Base-by-base conservation (phyloP, 2,888 invertebrate genomes). In the Lutraria lutraria region DNA sequence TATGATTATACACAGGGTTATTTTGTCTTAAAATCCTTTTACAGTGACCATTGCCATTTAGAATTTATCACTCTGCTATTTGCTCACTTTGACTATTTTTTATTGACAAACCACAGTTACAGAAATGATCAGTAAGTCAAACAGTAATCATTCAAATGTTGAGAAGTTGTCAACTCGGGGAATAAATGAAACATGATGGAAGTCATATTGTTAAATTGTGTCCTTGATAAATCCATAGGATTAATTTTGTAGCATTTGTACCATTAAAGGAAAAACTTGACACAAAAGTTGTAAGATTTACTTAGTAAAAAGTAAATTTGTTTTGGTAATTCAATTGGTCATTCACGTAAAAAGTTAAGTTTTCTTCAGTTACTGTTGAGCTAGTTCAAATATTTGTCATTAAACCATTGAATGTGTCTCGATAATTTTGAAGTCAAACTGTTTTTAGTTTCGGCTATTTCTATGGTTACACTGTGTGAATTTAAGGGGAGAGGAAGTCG, bases 401-500 rank as follows among this genome's bases (percentile, higher is more conserved):
- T 56, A 56, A 43, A 76, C 19, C 60, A 54, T 54, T 79, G 54
- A 85, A 85, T 80, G 60, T 72, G 25, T 85, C 76, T 31, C 12
- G 31, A 85, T 80, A 56, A 76, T 54, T 54, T 56, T n/a, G 60
- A 72, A 80, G 85, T 85, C 79, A 79, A 79, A 60, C 85, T 85
- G 85, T 56, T 80, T 79, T 85, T 60, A 53, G 25, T 13, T 60
- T 31, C 43, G n/a, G 79, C 52, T 25, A 80, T 85, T 85, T 85
- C 85, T 79, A 80, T 85, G 80, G 79, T 85, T 31, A 85, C 79
- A 56, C 80, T 80, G 54, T 85, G 31, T 85, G 80, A 85, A 85
- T 80, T 76, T 43, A 43, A 76, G 52, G 80, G 56, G 53, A 60
- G 79, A 89, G 89, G 89, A 89, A 90, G 83, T 90, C 34, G 82